Conservation (phyloP, 2,113 vertebrate genomes). For the Menura novaehollandiae region DNA sequence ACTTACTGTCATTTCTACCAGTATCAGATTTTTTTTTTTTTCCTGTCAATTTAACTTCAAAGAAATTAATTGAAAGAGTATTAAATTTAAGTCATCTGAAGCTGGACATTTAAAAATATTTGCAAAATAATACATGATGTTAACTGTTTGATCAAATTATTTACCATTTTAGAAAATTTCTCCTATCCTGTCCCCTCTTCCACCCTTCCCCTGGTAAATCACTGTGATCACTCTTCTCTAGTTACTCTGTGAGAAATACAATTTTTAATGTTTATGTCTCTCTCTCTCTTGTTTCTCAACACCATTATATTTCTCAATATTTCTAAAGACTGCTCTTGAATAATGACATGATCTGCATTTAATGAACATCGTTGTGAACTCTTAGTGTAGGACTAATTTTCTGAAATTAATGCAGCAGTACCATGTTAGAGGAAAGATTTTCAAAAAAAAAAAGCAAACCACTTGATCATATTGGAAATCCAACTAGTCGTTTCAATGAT, state of each 20-base stretch:
- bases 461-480: neutral
- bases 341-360: neutral
- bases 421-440: neutral
- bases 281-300: neutral
- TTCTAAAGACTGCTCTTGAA: neutral
- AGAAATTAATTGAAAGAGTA: neutral
- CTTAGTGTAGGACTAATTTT: neutral
- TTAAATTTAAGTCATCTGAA: neutral
- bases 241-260: neutral
- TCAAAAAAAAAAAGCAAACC: neutral
- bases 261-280: neutral
- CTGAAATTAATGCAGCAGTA: neutral
- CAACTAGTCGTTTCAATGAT: neutral
- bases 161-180: neutral
- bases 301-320: neutral
- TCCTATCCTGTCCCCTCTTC: rapidly evolving
- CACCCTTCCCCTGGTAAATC: rapidly evolving
- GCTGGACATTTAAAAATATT: neutral
- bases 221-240: neutral
- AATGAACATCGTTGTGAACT: neutral
- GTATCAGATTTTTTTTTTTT: neutral
- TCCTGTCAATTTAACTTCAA: neutral
- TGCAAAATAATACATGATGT: neutral
- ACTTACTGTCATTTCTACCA: neutral
- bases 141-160: neutral